These are phyloP conservation scores for Meriones psammophilus DNA, from an alignment of 2,797 vertebrate genomes.

Conservation along the genomic window DNA sequence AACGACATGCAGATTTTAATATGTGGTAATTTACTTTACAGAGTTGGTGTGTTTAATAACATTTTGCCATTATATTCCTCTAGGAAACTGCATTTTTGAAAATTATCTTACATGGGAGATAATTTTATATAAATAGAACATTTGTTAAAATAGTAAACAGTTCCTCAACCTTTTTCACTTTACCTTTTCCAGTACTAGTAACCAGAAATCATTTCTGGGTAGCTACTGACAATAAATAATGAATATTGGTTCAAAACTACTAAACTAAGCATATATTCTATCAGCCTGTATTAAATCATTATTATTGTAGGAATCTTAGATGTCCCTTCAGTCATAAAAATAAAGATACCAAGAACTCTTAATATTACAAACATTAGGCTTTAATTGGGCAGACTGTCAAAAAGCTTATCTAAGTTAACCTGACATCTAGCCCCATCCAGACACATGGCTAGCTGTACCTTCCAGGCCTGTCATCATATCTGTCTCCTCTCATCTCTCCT, in stretches of 20 bases:
- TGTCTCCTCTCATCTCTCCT: no score
- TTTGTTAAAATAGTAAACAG: background rate
- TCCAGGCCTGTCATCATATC: no score
- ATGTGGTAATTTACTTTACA: background rate
- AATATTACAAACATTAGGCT: no score
- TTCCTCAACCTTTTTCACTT: background rate
- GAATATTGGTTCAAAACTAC: background rate
- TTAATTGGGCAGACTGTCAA: no score
- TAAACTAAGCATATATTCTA: background rate
- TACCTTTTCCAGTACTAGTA: background rate
- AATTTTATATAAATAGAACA: slow-evolving; percentile 5
- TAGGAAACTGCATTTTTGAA: background rate
- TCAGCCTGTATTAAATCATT: no score
- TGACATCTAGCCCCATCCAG: no score
- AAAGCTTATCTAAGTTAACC: no score
- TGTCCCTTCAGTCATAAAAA: no score
- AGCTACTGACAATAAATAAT: background rate
- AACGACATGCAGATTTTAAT: background rate
- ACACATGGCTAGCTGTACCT: no score
- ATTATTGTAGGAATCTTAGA: no score
- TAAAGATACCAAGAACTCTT: no score
- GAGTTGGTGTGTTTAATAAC: background rate
- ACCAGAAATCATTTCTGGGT: background rate
- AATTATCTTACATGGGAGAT: background rate
- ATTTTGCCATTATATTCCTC: background rate